phyloP scores from a whole-genome alignment of 1,140 invertebrate species.

The Cydia fagiglandana region DNA sequence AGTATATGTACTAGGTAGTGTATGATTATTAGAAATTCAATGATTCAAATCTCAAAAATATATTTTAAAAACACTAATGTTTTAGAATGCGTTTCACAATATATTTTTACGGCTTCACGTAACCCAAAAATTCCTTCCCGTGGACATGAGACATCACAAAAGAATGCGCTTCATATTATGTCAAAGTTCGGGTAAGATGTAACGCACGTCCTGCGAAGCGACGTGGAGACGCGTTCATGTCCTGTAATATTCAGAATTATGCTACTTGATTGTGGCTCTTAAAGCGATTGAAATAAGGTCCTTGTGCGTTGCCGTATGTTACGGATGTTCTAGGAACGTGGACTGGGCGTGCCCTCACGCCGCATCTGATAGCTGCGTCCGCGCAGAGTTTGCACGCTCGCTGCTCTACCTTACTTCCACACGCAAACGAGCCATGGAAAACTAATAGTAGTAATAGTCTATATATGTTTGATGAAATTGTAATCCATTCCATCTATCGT shows the following conservation, averaged over 20 bases:
- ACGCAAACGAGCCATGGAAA: background rate
- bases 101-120: background rate
- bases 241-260: background rate
- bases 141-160: background rate
- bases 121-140: background rate
- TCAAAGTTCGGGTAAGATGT: conserved; percentile 3
- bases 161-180: background rate
- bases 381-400: conserved; percentile 11
- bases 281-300: background rate
- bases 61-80: no score
- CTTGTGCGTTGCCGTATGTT: background rate
- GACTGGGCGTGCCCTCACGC: conserved; percentile 11
- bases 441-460: no score
- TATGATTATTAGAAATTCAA: no score
- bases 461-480: background rate
- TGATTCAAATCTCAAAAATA: no score
- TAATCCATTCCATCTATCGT: background rate
- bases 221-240: conserved; percentile 6
- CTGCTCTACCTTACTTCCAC: conserved; percentile 10
- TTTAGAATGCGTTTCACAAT: no score
- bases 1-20: no score
- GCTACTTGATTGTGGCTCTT: background rate
- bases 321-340: conserved; percentile 8
- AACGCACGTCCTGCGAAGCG: conserved; percentile 2
- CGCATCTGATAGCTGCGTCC: conserved; percentile 9